Base-by-base conservation (phyloP, 2,113 vertebrate species). In the Hippocampus abdominalis region DNA sequence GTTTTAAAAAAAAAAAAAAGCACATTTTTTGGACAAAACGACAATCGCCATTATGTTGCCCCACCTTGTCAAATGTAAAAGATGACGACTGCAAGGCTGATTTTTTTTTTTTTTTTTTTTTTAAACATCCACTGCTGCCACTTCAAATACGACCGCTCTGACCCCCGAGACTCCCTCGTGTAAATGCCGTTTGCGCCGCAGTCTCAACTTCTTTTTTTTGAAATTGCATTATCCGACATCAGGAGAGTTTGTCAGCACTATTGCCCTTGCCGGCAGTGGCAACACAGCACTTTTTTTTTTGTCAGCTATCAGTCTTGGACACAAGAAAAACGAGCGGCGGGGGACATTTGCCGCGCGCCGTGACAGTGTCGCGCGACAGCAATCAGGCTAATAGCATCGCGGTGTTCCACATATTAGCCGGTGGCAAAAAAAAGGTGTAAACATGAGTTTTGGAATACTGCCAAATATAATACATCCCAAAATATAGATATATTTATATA, bases 171-270 rank as follows among this genome's bases (percentile, higher is more conserved):
- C 69, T 72, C 64, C 72, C 48, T 0, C 3, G 68, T 73, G 68
- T 70, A 87, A 83, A 83, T 64, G 46, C 67, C 82, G 82, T 86
- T 79, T 83, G 79, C 76, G 5, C 67, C 6, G 81, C 49, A 32
- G 32, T 69, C 64, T 71, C 68, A 62, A 86, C 70, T 85, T 80
- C 70, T 75, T 79, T 77, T 66, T 59, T 78, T 76, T 78, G 69
- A 67, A 75, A 87, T 81, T 82, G 67, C 70, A 66, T 82, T 86
- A 84, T 78, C 74, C 65, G 0, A 56, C 69, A 69, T 80, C 70
- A 73, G 78, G 71, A 40, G 79, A 78, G 78, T 70, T 39, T 80
- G 77, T 76, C 74, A 77, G 81, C 76, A 69, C 46, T 61, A 74
- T 57, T 66, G 69, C 70, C 59, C 71, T 57, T 66, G 69, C 72